phyloP scores from a whole-genome alignment of 2,797 vertebrate species.

The Chrosomus eos region DNA sequence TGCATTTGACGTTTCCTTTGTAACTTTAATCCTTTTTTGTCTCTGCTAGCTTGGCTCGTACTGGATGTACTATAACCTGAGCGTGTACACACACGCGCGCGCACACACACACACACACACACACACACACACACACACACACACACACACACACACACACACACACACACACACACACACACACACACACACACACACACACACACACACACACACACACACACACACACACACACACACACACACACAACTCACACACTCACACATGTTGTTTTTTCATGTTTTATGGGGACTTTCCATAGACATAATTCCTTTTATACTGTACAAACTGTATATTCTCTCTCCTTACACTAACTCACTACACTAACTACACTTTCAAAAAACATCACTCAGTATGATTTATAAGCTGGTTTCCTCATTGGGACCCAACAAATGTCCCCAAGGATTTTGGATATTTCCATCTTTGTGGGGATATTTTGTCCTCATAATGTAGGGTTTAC shows the following conservation, averaged over 20 bases:
- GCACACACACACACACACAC: constrained; percentile 28
- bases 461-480: no score
- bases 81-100: constrained; percentile 53
- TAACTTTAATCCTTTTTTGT: constrained; percentile 43
- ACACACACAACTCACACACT: no score
- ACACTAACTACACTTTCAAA: no score
- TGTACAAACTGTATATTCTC: no score
- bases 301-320: no score
- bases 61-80: constrained; percentile 73
- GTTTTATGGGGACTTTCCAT: no score
- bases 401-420: no score
- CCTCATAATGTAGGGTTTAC: no score
- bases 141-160: constrained; percentile 42
- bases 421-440: no score
- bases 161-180: constrained; percentile 29
- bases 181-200: constrained; percentile 32
- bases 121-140: constrained; percentile 21
- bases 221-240: constrained; percentile 32
- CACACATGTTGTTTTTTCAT: not conserved
- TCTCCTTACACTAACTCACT: no score
- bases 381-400: no score
- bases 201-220: constrained; percentile 37
- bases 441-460: no score
- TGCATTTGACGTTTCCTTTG: not conserved
- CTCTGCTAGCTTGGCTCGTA: constrained; percentile 68